Percentiles rank a stretch among this genome's conserved stretches.
Conservation (phyloP, 2,888 invertebrate genomes). For the Lepidonotus clava region DNA sequence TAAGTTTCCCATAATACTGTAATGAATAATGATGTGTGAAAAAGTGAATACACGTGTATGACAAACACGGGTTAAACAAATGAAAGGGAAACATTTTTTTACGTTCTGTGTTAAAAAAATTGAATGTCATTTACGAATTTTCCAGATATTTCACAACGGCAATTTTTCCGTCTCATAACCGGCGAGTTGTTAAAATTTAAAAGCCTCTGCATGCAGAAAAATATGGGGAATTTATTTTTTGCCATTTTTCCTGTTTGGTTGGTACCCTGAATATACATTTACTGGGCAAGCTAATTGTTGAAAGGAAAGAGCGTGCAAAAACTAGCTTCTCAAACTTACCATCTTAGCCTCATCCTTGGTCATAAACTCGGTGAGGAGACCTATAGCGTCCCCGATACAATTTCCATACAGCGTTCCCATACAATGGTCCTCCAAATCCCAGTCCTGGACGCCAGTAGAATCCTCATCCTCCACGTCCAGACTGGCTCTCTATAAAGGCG, state of each 20-base stretch:
- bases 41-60: not conserved
- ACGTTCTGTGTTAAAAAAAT: not conserved
- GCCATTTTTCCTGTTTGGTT: not conserved
- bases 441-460: too few species aligned
- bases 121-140: not conserved
- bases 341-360: conserved; percentile 72
- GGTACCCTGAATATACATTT: not conserved
- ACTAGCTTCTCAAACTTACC: conserved; percentile 63
- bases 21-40: not conserved
- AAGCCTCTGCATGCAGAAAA: not conserved
- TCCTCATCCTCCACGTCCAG: too few species aligned
- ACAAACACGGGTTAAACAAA: not conserved
- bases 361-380: conserved; percentile 75
- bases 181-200: too few species aligned
- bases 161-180: too few species aligned
- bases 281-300: not conserved
- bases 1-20: conserved; percentile 51
- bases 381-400: conserved; percentile 78
- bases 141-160: not conserved
- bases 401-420: conserved; percentile 68
- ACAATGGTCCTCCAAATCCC: conserved; percentile 53
- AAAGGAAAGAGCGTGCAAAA: not conserved
- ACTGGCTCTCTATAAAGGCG: too few species aligned
- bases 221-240: not conserved
- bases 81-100: not conserved